Evolutionary conservation across 2,797 vertebrate genomes (phyloP), one percentile per base, ranked within the genome.

Genomic region (Psittacula echo): DNA sequence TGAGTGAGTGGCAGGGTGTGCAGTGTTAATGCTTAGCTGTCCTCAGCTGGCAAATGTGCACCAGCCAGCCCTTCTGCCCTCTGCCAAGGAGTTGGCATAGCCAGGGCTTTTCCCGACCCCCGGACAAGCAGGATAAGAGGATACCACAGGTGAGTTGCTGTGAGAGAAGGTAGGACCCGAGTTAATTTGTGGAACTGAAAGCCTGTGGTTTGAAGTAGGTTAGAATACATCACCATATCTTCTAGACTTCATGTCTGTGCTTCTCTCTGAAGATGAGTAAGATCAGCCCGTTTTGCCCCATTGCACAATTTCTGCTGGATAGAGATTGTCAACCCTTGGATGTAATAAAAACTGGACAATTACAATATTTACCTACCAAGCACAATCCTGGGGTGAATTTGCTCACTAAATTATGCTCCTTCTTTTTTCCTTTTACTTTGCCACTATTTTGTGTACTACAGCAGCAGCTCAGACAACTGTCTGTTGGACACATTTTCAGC

Each of bases 51-150:
- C 48, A 13, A 21, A 60, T 2, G 41, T 29, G 42, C 53, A 10
- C 71, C 44, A 29, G 39, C 53, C 60, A 23, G 48, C 53, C 29
- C 29, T 30, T 7, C 50, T n/a, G 32, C 56, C 29, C 70, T 24
- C n/a, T 34, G 29, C 26, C 68, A 30, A n/a, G 27, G 9, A 7
- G 15, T 4, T 5, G 7, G 4, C 56, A 32, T 0, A 0, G 51
- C 29, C 8, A 4, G 61, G 47, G 60, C 60, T 92, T 37, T 18
- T 47, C 82, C 41, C 1, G 3, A 41, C 23, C 42, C 45, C 26
- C 10, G 11, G 51, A 32, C 23, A 54, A 81, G 34, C 27, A 37
- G 74, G 23, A 45, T 29, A 58, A 66, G 73, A 75, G 22, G 58
- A 23, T 21, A 29, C 9, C 45, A 16, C 34, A 11, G 53, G 29